Conservation (phyloP, 1,140 invertebrate genomes). For the Aphelinus certus region DNA sequence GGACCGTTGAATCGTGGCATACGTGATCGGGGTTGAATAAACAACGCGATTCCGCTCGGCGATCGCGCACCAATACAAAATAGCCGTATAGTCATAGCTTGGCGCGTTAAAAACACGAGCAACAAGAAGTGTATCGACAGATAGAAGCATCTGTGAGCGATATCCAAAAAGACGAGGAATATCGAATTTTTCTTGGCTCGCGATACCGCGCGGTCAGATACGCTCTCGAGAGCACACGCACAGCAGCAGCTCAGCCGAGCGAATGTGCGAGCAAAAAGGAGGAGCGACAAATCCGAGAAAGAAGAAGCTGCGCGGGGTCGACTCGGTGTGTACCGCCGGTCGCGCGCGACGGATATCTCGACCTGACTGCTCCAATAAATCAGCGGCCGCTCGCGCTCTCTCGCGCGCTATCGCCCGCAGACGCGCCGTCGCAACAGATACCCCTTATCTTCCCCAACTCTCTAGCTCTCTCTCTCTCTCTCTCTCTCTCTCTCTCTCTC, state of each 20-base stretch:
- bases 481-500: background rate
- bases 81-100: too few species aligned
- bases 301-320: background rate
- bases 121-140: background rate
- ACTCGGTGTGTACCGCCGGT: constrained; percentile 8
- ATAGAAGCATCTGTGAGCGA: too few species aligned
- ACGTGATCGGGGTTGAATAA: too few species aligned
- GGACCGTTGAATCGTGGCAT: too few species aligned
- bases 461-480: background rate
- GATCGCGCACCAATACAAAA: too few species aligned
- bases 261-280: too few species aligned
- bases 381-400: constrained; percentile 43
- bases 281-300: background rate
- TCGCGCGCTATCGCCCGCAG: constrained; percentile 52
- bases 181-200: background rate
- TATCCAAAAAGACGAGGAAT: background rate
- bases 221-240: too few species aligned
- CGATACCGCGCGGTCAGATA: too few species aligned
- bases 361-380: constrained; percentile 50
- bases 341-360: constrained; percentile 45
- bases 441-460: constrained; percentile 52
- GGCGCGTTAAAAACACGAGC: background rate
- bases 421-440: constrained; percentile 49
- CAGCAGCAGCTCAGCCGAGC: too few species aligned
- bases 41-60: too few species aligned